Percentiles rank a stretch among this genome's conserved stretches.
Conservation (phyloP, 2,888 invertebrate species). For the Argynnis bischoffii region DNA sequence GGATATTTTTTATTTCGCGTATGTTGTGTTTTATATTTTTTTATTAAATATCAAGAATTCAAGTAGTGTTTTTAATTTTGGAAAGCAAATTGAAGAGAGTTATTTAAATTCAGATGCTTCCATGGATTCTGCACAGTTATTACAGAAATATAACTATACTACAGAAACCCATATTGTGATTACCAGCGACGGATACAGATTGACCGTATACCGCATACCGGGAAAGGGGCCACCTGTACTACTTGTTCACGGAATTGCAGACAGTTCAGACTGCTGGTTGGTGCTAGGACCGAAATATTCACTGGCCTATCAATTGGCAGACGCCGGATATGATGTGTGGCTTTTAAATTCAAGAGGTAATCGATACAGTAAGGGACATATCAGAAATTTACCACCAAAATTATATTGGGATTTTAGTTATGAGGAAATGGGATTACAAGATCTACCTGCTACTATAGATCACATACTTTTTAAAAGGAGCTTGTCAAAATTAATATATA, state of each 20-base stretch:
- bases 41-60: slow-evolving; percentile 15
- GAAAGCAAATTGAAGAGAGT: slow-evolving; percentile 32
- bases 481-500: slow-evolving; percentile 56
- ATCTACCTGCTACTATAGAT: slow-evolving; percentile 67
- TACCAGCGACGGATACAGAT: slow-evolving; percentile 65
- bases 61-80: slow-evolving; percentile 1
- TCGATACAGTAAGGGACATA: slow-evolving; percentile 65
- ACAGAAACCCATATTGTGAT: slow-evolving; percentile 57
- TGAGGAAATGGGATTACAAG: slow-evolving; percentile 70
- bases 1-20: slow-evolving; percentile 22
- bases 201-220: slow-evolving; percentile 61
- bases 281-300: slow-evolving; percentile 63
- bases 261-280: slow-evolving; percentile 72
- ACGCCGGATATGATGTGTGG: slow-evolving; percentile 69
- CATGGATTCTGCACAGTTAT: slow-evolving; percentile 62
- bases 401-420: slow-evolving; percentile 69
- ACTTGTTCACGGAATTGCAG: slow-evolving; percentile 67
- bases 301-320: slow-evolving; percentile 60
- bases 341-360: slow-evolving; percentile 69
- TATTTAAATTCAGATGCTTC: slow-evolving; percentile 54
- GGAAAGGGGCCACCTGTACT: slow-evolving; percentile 63
- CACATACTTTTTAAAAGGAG: slow-evolving; percentile 56
- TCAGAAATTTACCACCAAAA: slow-evolving; percentile 50
- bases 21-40: slow-evolving; percentile 6
- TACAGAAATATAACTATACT: slow-evolving; percentile 57